Percentiles rank a stretch among this genome's conserved stretches.
Conservation (phyloP, 2,888 invertebrate genomes). For the Horisme vitalbata region DNA sequence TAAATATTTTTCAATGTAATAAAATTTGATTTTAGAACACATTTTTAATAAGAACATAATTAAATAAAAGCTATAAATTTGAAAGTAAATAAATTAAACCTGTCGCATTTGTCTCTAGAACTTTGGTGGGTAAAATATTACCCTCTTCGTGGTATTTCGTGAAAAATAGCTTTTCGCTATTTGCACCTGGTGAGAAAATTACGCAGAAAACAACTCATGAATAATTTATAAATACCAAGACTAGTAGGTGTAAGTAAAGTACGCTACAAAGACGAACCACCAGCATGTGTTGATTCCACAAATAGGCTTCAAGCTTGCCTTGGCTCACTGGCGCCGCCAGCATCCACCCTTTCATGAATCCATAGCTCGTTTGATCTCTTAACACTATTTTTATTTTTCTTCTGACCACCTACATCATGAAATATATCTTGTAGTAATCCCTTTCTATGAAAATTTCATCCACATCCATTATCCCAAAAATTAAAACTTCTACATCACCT, state of each 20-base stretch:
- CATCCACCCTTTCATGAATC: slow-evolving; percentile 34
- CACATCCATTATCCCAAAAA: slow-evolving; percentile 34
- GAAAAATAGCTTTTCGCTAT: slow-evolving; percentile 26
- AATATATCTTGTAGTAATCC: slow-evolving; percentile 17
- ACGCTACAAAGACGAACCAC: slow-evolving; percentile 17
- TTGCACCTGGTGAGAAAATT: slow-evolving; percentile 17
- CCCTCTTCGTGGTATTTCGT: slow-evolving; percentile 25
- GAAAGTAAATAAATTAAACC: slow-evolving; percentile 26
- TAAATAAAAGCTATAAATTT: slow-evolving; percentile 30
- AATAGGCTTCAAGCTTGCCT: no score
- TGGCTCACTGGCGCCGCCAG: slow-evolving; percentile 40
- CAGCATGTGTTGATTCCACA: slow-evolving; percentile 37
- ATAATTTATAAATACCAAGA: slow-evolving; percentile 9
- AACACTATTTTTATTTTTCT: slow-evolving; percentile 18
- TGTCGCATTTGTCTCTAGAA: slow-evolving; percentile 32
- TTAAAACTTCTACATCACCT: slow-evolving; percentile 28
- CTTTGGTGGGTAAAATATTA: slow-evolving; percentile 30
- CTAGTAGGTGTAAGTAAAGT: slow-evolving; percentile 26
- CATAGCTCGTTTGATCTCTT: slow-evolving; percentile 19
- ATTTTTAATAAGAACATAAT: slow-evolving; percentile 20
- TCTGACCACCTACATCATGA: slow-evolving; percentile 16
- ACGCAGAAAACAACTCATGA: slow-evolving; percentile 5
- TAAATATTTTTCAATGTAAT: not conserved
- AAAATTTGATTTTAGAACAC: not conserved
- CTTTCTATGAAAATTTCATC: slow-evolving; percentile 19